Percentiles rank a stretch among this genome's conserved stretches.
Conservation (phyloP, 1,140 invertebrate species). For the Drosophila biarmipes region DNA sequence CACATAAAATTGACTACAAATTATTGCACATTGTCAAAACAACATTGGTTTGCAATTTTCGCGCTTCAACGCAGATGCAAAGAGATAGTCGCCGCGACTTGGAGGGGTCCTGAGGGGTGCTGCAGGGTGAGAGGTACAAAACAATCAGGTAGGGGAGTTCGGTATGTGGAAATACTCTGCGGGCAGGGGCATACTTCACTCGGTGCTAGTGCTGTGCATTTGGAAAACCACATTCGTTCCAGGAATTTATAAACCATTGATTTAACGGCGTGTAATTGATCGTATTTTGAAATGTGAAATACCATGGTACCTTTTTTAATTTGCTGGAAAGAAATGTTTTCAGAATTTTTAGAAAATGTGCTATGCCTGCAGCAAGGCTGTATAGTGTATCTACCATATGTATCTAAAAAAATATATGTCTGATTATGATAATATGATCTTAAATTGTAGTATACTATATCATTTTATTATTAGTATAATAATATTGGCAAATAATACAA, state of each 20-base stretch:
- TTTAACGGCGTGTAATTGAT: background rate
- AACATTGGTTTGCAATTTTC: conserved; percentile 83
- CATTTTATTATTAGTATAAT: too few species aligned
- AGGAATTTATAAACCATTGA: background rate
- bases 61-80: conserved; percentile 77
- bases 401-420: too few species aligned
- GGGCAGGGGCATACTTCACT: conserved; percentile 3
- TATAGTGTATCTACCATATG: too few species aligned
- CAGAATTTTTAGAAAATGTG: too few species aligned
- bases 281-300: background rate
- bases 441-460: too few species aligned
- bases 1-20: conserved; percentile 82
- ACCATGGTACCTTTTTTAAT: too few species aligned
- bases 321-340: too few species aligned
- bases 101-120: background rate
- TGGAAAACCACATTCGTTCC: background rate
- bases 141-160: conserved; percentile 41
- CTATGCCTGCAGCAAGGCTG: too few species aligned
- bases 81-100: conserved; percentile 38
- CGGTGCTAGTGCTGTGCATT: background rate
- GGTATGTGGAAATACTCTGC: conserved; percentile 36
- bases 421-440: too few species aligned
- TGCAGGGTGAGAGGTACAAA: conserved; percentile 6
- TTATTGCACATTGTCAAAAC: conserved; percentile 82
- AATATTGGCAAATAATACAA: too few species aligned